These are phyloP conservation scores for Percopsis omiscomaycus DNA, from an alignment of 2,797 vertebrate genomes.

Conservation along the genomic window DNA sequence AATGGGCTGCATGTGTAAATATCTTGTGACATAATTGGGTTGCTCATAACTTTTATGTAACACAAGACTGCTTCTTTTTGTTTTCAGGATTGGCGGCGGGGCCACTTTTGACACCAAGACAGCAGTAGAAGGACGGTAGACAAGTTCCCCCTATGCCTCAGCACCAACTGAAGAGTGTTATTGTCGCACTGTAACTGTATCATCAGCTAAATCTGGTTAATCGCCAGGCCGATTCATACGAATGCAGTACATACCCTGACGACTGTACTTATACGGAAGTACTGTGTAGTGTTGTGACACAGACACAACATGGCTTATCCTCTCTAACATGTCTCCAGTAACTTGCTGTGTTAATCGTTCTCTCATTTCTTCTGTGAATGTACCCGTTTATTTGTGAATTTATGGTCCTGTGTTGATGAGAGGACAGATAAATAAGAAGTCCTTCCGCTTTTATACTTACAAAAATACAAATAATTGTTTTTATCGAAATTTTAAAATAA, in stretches of 20 bases:
- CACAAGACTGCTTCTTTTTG: conserved; percentile 22
- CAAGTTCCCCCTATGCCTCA: conserved; percentile 27
- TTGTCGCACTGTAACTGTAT: conserved; percentile 60
- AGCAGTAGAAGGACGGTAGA: conserved; percentile 77
- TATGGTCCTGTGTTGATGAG: conserved; percentile 31
- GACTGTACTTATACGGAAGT: conserved; percentile 26
- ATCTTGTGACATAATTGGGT: too few relatives aligned
- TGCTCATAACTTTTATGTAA: not conserved
- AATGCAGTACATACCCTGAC: conserved; percentile 26
- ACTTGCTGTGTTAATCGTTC: not conserved
- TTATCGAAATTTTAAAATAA: too few relatives aligned
- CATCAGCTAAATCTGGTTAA: conserved; percentile 29
- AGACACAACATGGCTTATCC: too few relatives aligned
- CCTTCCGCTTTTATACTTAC: conserved; percentile 43
- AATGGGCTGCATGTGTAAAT: not conserved
- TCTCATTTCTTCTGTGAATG: conserved; percentile 54
- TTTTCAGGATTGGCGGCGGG: conserved; percentile 75
- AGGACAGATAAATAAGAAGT: conserved; percentile 29
- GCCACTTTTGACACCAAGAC: conserved; percentile 80
- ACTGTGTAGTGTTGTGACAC: too few relatives aligned
- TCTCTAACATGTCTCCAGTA: too few relatives aligned
- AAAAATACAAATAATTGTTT: not conserved
- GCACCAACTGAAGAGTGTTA: conserved; percentile 67
- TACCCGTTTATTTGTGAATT: conserved; percentile 47
- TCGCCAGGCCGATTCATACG: conserved; percentile 14